These are phyloP conservation scores for Sylvilagus bachmani DNA, from an alignment of 2,113 vertebrate species.

Conservation along the genomic window DNA sequence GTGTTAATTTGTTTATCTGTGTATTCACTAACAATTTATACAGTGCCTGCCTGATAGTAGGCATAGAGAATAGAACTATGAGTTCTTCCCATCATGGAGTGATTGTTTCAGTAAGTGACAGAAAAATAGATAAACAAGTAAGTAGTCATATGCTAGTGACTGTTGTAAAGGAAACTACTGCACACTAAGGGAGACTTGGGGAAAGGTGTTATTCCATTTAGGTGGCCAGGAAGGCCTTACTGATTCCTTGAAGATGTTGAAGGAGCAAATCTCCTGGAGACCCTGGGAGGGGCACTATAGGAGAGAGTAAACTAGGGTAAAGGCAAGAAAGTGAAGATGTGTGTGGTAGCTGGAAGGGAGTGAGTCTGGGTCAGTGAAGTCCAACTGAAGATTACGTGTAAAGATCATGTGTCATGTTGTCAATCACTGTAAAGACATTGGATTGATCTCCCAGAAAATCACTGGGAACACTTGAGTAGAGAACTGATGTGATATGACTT, in stretches of 20 bases:
- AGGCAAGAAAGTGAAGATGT: not conserved
- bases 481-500: not conserved
- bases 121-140: not conserved
- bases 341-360: not conserved
- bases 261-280: not conserved
- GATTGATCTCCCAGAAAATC: not conserved
- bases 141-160: not conserved
- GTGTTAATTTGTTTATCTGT: conserved; percentile 9
- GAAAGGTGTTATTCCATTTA: not conserved
- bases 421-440: not conserved
- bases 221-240: not conserved
- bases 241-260: not conserved
- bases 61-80: not conserved
- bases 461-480: not conserved
- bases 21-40: not conserved
- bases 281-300: not conserved
- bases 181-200: not conserved
- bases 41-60: not conserved
- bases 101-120: not conserved
- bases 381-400: not conserved
- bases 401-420: not conserved
- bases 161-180: not conserved
- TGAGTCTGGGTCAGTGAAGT: not conserved
- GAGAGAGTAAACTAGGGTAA: not conserved
- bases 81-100: not conserved